phyloP scores from a whole-genome alignment of 2,113 vertebrate genomes.

The Phocoena phocoena region DNA sequence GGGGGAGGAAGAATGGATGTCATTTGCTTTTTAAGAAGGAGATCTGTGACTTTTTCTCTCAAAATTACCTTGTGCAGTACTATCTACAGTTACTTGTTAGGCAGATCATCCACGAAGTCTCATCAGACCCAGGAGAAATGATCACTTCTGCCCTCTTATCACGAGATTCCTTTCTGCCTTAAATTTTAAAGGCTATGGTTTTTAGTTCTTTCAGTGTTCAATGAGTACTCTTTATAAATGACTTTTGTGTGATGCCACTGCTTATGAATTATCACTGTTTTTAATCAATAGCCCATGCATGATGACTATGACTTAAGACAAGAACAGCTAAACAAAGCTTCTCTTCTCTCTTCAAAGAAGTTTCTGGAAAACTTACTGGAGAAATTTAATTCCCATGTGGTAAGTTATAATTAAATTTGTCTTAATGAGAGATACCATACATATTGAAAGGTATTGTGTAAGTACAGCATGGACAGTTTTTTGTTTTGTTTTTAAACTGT shows the following conservation, averaged over 20 bases:
- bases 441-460: neutral
- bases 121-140: neutral
- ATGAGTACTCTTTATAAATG: neutral
- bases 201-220: constrained; percentile 25
- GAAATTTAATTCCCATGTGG: constrained; percentile 99
- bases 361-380: constrained; percentile 98
- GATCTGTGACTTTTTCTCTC: neutral
- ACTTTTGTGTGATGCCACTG: neutral
- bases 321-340: constrained; percentile 99
- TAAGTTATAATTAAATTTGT: constrained; percentile 79
- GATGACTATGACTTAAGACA: constrained; percentile 99
- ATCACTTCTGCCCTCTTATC: neutral
- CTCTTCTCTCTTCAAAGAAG: constrained; percentile 98
- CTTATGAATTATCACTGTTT: constrained; percentile 60
- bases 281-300: constrained; percentile 93
- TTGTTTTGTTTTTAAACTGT: neutral
- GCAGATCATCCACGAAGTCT: neutral
- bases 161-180: neutral
- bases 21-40: neutral
- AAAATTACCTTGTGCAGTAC: neutral
- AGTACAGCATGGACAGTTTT: neutral
- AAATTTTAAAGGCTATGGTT: neutral
- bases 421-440: neutral
- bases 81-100: neutral
- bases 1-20: neutral